A percentile compares a stretch with the other conserved stretches of the same genome.
Evolutionary conservation across 2,113 vertebrate genomes (phyloP).

Genomic region (Anoplopoma fimbria): DNA sequence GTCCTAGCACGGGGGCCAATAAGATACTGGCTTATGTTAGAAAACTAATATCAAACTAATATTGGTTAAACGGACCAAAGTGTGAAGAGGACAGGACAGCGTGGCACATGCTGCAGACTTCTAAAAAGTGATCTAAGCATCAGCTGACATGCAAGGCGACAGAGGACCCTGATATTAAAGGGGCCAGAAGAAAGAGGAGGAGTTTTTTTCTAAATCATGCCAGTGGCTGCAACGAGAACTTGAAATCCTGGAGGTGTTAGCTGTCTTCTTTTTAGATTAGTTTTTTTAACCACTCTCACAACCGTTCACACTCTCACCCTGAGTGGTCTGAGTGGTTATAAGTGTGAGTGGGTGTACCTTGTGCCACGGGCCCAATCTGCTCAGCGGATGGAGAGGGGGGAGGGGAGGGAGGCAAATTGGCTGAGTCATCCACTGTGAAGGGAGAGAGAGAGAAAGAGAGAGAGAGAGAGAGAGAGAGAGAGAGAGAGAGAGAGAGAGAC

Average conservation of each 20-base stretch:
- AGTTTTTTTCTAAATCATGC: neutral
- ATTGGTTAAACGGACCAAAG: neutral
- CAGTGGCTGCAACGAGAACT: neutral
- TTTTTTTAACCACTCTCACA: constrained; percentile 32
- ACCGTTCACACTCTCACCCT: constrained; percentile 58
- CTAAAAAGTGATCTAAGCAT: constrained; percentile 14
- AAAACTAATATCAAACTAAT: constrained; percentile 4
- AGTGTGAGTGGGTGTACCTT: constrained; percentile 85
- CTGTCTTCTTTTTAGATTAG: neutral
- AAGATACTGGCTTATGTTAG: constrained; percentile 8
- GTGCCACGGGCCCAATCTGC: constrained; percentile 88
- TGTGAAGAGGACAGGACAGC: constrained; percentile 11
- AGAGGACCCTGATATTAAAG: constrained; percentile 38
- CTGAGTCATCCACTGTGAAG: constrained; percentile 91
- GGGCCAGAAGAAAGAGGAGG: constrained; percentile 67
- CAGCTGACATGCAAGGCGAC: constrained; percentile 28
- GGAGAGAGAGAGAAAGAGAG: constrained; percentile 74
- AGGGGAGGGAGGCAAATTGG: constrained; percentile 96
- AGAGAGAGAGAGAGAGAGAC: constrained; percentile 53
- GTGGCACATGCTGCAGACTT: constrained; percentile 46
- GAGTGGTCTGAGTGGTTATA: constrained; percentile 31
- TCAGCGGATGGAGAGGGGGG: constrained; percentile 95
- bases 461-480: constrained; percentile 65
- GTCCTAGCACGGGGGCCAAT: neutral
- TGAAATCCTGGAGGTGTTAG: neutral